Evolutionary conservation across 1,140 invertebrate species (phyloP).

Genomic region (Penaeus japonicus): DNA sequence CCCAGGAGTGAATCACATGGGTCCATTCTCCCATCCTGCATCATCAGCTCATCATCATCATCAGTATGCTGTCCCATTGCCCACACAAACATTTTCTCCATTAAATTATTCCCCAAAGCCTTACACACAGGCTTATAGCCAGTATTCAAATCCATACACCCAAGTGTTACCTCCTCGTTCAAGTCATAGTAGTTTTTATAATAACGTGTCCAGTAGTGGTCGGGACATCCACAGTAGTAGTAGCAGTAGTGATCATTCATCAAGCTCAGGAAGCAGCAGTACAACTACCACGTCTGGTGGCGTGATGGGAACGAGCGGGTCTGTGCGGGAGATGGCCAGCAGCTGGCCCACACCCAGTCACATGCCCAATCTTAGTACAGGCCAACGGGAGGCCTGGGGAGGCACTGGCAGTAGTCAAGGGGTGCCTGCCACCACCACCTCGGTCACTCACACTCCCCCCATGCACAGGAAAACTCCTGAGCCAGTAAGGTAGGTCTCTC

Average conservation of each 20-base stretch:
- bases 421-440: constrained; percentile 46
- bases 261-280: constrained; percentile 50
- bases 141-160: constrained; percentile 53
- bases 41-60: constrained; percentile 14
- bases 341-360: constrained; percentile 44
- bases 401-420: constrained; percentile 49
- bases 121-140: constrained; percentile 47
- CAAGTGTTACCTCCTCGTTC: constrained; percentile 51
- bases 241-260: constrained; percentile 49
- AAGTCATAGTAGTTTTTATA: constrained; percentile 47
- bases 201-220: constrained; percentile 34
- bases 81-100: constrained; percentile 45
- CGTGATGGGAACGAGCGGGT: constrained; percentile 37
- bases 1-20: constrained; percentile 45
- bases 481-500: constrained; percentile 58
- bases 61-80: constrained; percentile 45
- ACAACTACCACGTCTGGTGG: constrained; percentile 40
- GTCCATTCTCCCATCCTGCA: constrained; percentile 30
- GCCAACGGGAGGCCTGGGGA: constrained; percentile 46
- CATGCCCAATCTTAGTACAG: constrained; percentile 18
- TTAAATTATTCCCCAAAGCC: constrained; percentile 52
- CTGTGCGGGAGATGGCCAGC: constrained; percentile 49
- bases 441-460: constrained; percentile 54
- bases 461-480: constrained; percentile 59
- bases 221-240: constrained; percentile 44